Percentiles rank a stretch among this genome's conserved stretches.
phyloP scores from a whole-genome alignment of 2,113 vertebrate genomes.

The Mormoops blainvillei region DNA sequence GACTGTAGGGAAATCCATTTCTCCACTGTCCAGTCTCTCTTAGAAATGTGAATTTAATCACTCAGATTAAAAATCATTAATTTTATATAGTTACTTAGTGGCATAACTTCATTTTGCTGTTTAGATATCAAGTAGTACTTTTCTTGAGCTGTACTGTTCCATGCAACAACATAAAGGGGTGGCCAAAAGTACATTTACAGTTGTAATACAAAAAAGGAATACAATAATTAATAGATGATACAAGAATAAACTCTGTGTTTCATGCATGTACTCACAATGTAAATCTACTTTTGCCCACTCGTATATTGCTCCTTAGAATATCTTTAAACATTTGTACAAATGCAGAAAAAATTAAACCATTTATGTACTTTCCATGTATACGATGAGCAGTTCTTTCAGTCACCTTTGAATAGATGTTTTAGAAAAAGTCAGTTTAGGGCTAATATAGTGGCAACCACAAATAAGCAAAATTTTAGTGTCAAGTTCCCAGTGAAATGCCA shows the following conservation, averaged over 20 bases:
- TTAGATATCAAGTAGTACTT: not conserved
- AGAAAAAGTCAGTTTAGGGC: constrained; percentile 10
- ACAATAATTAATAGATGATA: not conserved
- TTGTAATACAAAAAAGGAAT: not conserved
- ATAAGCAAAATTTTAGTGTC: constrained; percentile 7
- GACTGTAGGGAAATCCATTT: not conserved
- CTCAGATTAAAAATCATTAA: not conserved
- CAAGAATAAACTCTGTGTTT: not conserved
- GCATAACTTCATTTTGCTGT: not conserved
- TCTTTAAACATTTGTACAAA: not conserved
- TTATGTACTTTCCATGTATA: not conserved
- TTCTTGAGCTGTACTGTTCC: not conserved
- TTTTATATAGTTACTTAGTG: not conserved
- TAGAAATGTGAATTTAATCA: constrained; percentile 18
- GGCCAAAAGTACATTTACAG: not conserved
- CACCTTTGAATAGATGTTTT: not conserved
- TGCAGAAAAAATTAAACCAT: constrained; percentile 3
- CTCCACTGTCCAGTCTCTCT: not conserved
- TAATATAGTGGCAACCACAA: not conserved
- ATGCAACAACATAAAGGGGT: not conserved
- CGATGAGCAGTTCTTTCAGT: not conserved
- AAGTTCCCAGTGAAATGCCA: not conserved
- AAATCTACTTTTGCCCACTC: not conserved
- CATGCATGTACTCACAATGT: not conserved
- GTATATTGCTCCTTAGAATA: not conserved